These are phyloP conservation scores for Cynoglossus semilaevis DNA, from an alignment of 2,113 vertebrate species.

Conservation along the genomic window DNA sequence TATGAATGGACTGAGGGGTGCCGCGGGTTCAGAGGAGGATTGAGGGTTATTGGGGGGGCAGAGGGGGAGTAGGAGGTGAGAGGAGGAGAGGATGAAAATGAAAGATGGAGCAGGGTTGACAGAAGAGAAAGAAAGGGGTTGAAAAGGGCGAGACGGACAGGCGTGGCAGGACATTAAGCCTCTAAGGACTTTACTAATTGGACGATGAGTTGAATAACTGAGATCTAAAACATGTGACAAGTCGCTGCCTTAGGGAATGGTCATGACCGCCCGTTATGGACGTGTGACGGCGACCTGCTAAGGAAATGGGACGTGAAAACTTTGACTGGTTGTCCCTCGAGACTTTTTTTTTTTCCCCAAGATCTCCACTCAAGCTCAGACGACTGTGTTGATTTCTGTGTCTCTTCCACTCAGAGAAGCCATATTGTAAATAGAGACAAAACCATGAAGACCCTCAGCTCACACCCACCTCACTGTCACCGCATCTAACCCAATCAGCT, in stretches of 20 bases:
- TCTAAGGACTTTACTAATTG: slow-evolving; percentile 68
- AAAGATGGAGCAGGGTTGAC: slow-evolving; percentile 32
- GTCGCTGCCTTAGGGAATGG: slow-evolving; percentile 49
- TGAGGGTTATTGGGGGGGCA: too few relatives aligned
- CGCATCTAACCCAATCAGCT: slow-evolving; percentile 60
- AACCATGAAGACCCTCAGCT: slow-evolving; percentile 72
- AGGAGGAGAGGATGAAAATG: slow-evolving; percentile 29
- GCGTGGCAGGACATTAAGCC: slow-evolving; percentile 63
- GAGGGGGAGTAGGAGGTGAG: slow-evolving; percentile 16
- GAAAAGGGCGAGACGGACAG: slow-evolving; percentile 62
- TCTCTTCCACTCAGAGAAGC: slow-evolving; percentile 80
- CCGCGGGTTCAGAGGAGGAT: slow-evolving; percentile 77
- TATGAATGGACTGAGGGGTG: slow-evolving; percentile 80
- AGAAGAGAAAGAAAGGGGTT: slow-evolving; percentile 45
- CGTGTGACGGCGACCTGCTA: slow-evolving; percentile 54
- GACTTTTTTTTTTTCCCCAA: slow-evolving; percentile 42
- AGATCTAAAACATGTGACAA: slow-evolving; percentile 57
- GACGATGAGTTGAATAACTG: slow-evolving; percentile 66
- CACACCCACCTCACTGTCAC: slow-evolving; percentile 40
- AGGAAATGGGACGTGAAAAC: slow-evolving; percentile 52
- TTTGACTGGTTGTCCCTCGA: slow-evolving; percentile 58
- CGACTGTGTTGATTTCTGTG: slow-evolving; percentile 63
- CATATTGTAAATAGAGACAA: slow-evolving; percentile 79
- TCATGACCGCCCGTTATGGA: slow-evolving; percentile 34
- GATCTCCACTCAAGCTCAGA: slow-evolving; percentile 55